Evolutionary conservation across 2,113 vertebrate species (phyloP).

Genomic region (Myanophis thanlyinensis): DNA sequence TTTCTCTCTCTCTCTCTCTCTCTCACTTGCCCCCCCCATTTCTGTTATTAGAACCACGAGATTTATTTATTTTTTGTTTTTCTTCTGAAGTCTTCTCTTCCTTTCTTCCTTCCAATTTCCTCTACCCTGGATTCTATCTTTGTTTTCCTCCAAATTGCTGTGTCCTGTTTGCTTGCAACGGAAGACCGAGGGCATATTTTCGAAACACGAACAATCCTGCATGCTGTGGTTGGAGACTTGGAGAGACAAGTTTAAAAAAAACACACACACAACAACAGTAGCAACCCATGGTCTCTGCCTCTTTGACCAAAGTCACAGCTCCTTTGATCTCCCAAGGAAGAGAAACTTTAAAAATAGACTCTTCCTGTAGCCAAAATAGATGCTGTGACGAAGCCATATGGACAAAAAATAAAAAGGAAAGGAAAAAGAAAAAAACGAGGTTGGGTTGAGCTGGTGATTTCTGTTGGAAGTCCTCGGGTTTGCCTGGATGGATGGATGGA

Average conservation of each 20-base stretch:
- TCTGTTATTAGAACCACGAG: neutral
- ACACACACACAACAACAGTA: neutral
- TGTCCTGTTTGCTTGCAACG: neutral
- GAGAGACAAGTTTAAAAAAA: neutral
- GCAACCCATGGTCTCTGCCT: neutral
- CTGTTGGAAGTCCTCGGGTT: too few species aligned
- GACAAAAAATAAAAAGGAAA: neutral
- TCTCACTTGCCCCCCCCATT: too few species aligned
- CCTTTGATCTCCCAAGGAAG: conserved; percentile 8
- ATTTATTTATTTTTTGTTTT: neutral
- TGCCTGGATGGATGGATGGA: neutral
- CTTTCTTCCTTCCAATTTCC: neutral
- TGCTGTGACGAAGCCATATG: neutral
- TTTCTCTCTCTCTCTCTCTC: neutral
- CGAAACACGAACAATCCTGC: neutral
- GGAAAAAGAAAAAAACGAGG: neutral
- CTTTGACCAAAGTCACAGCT: neutral
- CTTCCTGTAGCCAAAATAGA: conserved; percentile 20
- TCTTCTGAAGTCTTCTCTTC: neutral
- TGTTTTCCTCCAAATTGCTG: neutral
- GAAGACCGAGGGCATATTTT: neutral
- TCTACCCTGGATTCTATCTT: neutral
- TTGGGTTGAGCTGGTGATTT: neutral
- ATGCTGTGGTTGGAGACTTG: neutral
- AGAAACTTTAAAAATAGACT: conserved; percentile 11